Base-by-base conservation (phyloP, 1,140 invertebrate species). In the Drosophila prosaltans region DNA sequence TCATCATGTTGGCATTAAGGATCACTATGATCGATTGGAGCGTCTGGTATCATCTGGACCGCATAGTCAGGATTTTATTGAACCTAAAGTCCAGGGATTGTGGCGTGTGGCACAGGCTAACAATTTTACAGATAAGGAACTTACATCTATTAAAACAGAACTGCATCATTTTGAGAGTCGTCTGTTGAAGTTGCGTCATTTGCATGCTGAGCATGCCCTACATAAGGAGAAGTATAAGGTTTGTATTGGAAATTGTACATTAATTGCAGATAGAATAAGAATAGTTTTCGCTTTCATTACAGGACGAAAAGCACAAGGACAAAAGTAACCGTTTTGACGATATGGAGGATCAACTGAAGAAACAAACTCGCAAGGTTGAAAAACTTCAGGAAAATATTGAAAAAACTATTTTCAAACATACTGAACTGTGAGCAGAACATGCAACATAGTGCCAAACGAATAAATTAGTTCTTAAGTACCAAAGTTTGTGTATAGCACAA, bases 121-220 rank as follows among this genome's bases (percentile, higher is more conserved):
- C 30, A 96, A 97, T 91, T 98, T 98, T 91, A 95, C 95, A 45
- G 92, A 94, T 4, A 94, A 96, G 76, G 97, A 98, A 93, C 92
- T 98, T 7, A 94, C 95, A 71, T 97, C 97, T 2, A 94, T 99
- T 48, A 96, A 96, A 95, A 95, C 95, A 54, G 97, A 98, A 92
- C 92, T 99, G 57, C 93, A 95, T 70, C 97, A 98, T 92, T 98
- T 98, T 92, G 97, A 99, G 93, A 95, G 95, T 39, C 93, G 97
- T 24, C 93, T 99, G 11, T 91, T 97, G 1, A 98, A 98, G 92
- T 93, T 98, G 32, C 94, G 96, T 58, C 95, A 96, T 83, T 92
- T 98, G 54, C 96, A 97, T 91, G 95, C 95, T 0, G 96, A 98
- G 92, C 94, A 95, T 69, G 94, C 95, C 55, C 91, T 95, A 69